Conservation (phyloP, 1,140 invertebrate genomes). For the Asbolus verrucosus region DNA sequence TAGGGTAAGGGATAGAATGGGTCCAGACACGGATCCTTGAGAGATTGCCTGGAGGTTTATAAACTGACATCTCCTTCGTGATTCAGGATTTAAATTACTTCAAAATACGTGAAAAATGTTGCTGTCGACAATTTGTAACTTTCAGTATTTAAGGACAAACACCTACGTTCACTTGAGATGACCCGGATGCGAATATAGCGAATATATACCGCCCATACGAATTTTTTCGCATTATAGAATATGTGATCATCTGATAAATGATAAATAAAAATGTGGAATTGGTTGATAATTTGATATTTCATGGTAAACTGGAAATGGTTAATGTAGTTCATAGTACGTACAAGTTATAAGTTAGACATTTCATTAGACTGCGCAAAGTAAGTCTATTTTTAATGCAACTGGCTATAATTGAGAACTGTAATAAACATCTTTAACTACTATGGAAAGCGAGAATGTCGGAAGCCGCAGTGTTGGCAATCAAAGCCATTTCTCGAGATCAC, state of each 20-base stretch:
- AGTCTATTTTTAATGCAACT: slow-evolving; percentile 56
- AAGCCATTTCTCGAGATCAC: slow-evolving; percentile 52
- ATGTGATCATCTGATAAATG: slow-evolving; percentile 1
- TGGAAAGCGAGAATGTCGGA: slow-evolving; percentile 58
- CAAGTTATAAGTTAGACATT: slow-evolving; percentile 47
- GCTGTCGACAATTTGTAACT: slow-evolving; percentile 39
- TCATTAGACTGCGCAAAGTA: slow-evolving; percentile 46
- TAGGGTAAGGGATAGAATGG: slow-evolving; percentile 21
- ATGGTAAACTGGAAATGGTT: slow-evolving; percentile 33
- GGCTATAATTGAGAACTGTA: slow-evolving; percentile 56
- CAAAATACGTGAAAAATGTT: slow-evolving; percentile 34
- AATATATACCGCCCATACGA: no score
- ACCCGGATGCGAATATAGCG: slow-evolving; percentile 19
- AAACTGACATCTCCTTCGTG: slow-evolving; percentile 37
- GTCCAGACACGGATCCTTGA: slow-evolving; percentile 39
- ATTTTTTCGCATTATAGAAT: no score
- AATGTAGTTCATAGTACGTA: slow-evolving; percentile 33
- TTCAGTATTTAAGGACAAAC: slow-evolving; percentile 42
- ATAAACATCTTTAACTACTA: slow-evolving; percentile 57
- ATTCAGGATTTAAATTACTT: slow-evolving; percentile 39
- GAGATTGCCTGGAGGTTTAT: slow-evolving; percentile 24
- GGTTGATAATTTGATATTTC: slow-evolving; percentile 36
- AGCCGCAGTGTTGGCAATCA: slow-evolving; percentile 58
- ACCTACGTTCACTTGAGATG: slow-evolving; percentile 38
- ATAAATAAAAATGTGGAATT: slow-evolving; percentile 18